phyloP scores from a whole-genome alignment of 2,113 vertebrate genomes.

The Turdus rufiventris region DNA sequence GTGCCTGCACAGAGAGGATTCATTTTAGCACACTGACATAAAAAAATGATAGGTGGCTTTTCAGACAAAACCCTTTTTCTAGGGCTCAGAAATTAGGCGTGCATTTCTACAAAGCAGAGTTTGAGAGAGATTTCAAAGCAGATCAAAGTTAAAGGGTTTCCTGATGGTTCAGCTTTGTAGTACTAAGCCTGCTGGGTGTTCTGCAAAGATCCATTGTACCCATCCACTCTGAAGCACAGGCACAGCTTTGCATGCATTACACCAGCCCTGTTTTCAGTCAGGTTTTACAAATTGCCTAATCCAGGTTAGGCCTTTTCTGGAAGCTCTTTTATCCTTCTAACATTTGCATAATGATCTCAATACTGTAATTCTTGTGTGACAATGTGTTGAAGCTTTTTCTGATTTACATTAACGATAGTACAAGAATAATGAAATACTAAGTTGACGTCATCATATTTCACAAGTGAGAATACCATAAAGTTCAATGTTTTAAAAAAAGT shows the following conservation, averaged over 20 bases:
- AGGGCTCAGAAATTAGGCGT: neutral
- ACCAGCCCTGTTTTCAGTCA: neutral
- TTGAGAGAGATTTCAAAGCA: constrained; percentile 24
- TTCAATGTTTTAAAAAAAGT: neutral
- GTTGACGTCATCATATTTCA: neutral
- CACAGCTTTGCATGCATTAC: neutral
- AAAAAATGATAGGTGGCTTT: neutral
- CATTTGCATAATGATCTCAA: constrained; percentile 32
- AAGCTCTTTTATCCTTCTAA: constrained; percentile 41
- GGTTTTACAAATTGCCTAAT: constrained; percentile 40
- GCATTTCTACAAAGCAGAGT: neutral
- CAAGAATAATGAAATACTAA: neutral
- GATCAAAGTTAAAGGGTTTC: constrained; percentile 22
- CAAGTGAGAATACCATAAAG: neutral
- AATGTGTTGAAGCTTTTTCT: neutral
- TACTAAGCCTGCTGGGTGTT: constrained; percentile 9
- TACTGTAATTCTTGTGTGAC: constrained; percentile 16
- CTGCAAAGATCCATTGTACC: neutral
- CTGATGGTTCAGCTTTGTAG: constrained; percentile 18
- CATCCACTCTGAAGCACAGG: neutral
- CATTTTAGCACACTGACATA: neutral
- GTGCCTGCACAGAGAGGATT: neutral
- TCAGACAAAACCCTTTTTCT: neutral
- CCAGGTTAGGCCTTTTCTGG: neutral
- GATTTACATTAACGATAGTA: constrained; percentile 9